These are phyloP conservation scores for Leptinotarsa undecemlineata DNA, from an alignment of 1,140 invertebrate species.

Conservation along the genomic window DNA sequence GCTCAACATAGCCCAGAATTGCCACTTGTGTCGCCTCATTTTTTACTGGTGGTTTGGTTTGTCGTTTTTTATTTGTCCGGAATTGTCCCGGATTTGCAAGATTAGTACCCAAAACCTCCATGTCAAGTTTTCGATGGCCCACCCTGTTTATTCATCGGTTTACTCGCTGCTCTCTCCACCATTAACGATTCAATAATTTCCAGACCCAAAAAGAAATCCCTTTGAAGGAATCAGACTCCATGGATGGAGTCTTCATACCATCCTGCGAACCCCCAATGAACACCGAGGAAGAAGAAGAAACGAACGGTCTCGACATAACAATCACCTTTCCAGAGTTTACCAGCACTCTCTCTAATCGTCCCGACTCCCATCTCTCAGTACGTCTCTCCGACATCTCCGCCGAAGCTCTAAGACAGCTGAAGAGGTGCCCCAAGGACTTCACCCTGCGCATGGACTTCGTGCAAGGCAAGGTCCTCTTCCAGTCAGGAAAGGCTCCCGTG, in stretches of 20 bases:
- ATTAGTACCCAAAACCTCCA: no score
- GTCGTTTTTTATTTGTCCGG: no score
- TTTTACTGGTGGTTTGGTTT: no score
- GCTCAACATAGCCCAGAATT: no score
- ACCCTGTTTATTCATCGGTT: background rate
- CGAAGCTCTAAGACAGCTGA: slow-evolving; percentile 30
- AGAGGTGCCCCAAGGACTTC: slow-evolving; percentile 38
- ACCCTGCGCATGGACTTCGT: slow-evolving; percentile 35
- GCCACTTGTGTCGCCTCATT: no score
- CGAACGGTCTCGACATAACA: slow-evolving; percentile 33
- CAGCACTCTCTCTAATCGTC: slow-evolving; percentile 10
- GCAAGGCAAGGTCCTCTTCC: slow-evolving; percentile 33
- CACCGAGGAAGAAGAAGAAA: slow-evolving; percentile 33
- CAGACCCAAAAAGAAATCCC: slow-evolving; percentile 8
- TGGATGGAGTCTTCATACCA: slow-evolving; percentile 35
- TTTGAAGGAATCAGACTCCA: slow-evolving; percentile 27
- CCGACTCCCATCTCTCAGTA: slow-evolving; percentile 30
- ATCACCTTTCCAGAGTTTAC: slow-evolving; percentile 36
- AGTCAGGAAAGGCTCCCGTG: slow-evolving; percentile 26
- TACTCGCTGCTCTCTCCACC: background rate
- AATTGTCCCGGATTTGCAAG: no score
- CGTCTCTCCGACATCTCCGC: slow-evolving; percentile 34
- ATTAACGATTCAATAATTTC: background rate
- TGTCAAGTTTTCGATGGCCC: no score
- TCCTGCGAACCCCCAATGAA: slow-evolving; percentile 27